Conservation (phyloP, 2,797 vertebrate genomes). For the Borostomias antarcticus region DNA sequence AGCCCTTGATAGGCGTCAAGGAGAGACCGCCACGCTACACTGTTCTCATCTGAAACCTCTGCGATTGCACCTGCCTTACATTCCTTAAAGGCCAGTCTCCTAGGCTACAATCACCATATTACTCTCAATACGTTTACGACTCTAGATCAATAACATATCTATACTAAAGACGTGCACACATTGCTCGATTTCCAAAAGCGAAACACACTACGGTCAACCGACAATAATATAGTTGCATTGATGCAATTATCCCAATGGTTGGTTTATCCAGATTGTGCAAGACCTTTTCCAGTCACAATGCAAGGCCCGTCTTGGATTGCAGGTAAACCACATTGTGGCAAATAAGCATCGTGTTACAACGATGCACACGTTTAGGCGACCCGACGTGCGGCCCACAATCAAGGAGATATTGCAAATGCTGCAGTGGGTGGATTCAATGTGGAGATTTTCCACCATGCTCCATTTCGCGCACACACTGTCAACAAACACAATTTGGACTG, state of each 20-base stretch:
- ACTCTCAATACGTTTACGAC: background rate
- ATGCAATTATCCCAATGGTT: conserved; percentile 6
- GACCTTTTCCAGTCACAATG: background rate
- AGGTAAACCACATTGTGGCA: conserved; percentile 3
- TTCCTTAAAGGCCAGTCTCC: conserved; percentile 13
- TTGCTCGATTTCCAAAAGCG: conserved; percentile 4
- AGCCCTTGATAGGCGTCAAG: too few relatives aligned
- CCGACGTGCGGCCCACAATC: conserved; percentile 60
- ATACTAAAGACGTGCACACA: conserved; percentile 13
- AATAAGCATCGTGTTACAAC: background rate
- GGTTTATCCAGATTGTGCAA: background rate
- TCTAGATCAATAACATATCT: background rate
- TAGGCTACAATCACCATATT: background rate
- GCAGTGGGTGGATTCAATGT: conserved; percentile 78
- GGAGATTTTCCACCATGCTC: conserved; percentile 17
- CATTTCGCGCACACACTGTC: conserved; percentile 16
- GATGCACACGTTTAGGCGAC: conserved; percentile 17
- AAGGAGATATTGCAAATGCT: conserved; percentile 57
- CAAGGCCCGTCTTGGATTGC: background rate
- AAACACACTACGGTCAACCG: background rate
- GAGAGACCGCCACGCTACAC: background rate
- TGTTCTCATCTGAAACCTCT: background rate
- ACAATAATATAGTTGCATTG: conserved; percentile 28
- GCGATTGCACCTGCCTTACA: conserved; percentile 20
- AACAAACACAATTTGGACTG: conserved; percentile 16